These are phyloP conservation scores for Drymodes brunneopygia DNA, from an alignment of 2,113 vertebrate species.

Conservation along the genomic window DNA sequence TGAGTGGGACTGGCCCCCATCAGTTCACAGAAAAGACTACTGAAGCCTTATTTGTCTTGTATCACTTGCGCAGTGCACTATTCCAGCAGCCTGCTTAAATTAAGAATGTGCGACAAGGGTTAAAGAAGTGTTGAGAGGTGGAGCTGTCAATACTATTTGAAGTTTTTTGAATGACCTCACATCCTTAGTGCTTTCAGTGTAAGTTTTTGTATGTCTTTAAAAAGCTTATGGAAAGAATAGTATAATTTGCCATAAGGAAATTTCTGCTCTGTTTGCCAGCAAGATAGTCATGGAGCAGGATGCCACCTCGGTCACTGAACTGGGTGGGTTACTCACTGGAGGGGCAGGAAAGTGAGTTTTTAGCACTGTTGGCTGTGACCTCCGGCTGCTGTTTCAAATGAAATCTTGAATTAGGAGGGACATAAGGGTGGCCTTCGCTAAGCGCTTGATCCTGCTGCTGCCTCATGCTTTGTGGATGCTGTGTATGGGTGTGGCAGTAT, in stretches of 20 bases:
- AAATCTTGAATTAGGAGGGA: not conserved
- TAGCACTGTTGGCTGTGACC: fast-evolving
- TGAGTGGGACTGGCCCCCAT: not conserved
- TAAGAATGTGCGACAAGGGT: not conserved
- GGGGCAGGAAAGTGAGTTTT: not conserved
- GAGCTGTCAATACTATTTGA: not conserved
- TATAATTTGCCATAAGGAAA: not conserved
- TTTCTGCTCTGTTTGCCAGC: not conserved
- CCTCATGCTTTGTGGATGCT: not conserved
- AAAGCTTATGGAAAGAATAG: not conserved
- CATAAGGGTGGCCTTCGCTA: not conserved
- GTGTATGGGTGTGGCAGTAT: not conserved
- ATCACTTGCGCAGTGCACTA: not conserved
- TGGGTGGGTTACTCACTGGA: not conserved
- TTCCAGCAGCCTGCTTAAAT: not conserved
- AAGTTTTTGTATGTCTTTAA: not conserved
- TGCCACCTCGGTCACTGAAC: not conserved
- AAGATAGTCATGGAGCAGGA: not conserved
- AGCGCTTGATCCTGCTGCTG: not conserved
- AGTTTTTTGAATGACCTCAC: not conserved
- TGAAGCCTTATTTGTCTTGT: not conserved
- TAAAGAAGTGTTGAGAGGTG: not conserved
- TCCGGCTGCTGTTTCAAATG: not conserved
- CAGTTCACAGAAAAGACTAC: not conserved
- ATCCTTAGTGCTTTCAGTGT: not conserved